Base-by-base conservation (phyloP, 2,797 vertebrate genomes). In the Danio kyathit region DNA sequence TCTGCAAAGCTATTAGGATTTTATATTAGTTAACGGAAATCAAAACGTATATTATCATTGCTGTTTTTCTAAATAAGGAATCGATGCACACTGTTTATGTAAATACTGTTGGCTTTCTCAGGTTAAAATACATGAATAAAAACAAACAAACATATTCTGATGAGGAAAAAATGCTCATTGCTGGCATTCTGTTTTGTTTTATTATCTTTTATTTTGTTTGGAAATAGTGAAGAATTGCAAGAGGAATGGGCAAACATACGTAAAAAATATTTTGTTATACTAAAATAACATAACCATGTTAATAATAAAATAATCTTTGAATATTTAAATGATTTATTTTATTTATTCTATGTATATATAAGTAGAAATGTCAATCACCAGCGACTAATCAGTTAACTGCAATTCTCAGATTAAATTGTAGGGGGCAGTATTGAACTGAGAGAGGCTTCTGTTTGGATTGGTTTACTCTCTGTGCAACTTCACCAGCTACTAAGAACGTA, bases 401-500 rank as follows among this genome's bases (percentile, higher is more conserved):
- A 91, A 74, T 92, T 46, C 86, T 82, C 4, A 71, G 7, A 69
- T 5, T 74, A 9, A 76, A 57, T 89, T 92, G 90, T 90, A 95
- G 94, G 91, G 92, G 93, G 94, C 94, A 94, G 78, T 93, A 90
- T 95, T 94, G 90, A 93, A 87, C 93, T 88, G 79, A 88, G 84
- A 91, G 88, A 92, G 78, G 87, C 70, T 57, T 21, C 19, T 56
- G 13, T 59, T 57, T 56, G 52, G 52, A 17, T 19, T 10, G 46
- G 10, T 63, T 80, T 76, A 6, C 66, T 49, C 4, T 57, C 61
- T 71, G 14, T 54, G 38, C 54, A 52, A 48, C 66, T 48, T 40
- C n/a, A 79, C 64, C 38, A 79, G 57, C 56, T 59, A 79, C 71
- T 64, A 48, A 17, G 43, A 2, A 59, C 4, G 66, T 49, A 7